Conservation (phyloP, 2,113 vertebrate species). For the Vidua chalybeata region DNA sequence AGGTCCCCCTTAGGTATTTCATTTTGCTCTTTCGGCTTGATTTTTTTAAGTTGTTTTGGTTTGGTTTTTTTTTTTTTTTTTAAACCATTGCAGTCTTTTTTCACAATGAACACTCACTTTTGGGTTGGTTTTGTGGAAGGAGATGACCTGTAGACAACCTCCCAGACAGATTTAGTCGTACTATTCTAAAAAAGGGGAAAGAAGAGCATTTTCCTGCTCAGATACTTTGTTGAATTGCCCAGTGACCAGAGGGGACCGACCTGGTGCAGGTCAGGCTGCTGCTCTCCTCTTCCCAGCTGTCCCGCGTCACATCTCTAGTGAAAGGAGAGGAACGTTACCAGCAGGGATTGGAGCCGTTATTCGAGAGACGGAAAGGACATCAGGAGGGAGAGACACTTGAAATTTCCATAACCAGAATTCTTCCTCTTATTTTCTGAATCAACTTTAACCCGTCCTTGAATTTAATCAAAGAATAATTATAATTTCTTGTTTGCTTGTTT, state of each 20-base stretch:
- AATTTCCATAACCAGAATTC: neutral
- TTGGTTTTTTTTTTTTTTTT: neutral
- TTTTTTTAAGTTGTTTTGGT: neutral
- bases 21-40: neutral
- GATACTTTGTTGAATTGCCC: neutral
- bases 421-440: neutral
- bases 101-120: neutral
- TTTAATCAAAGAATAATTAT: neutral
- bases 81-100: neutral
- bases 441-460: neutral
- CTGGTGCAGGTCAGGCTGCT: neutral
- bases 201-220: neutral
- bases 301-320: neutral
- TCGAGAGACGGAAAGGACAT: neutral
- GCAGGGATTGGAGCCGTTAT: neutral
- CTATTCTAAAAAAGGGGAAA: fast-evolving
- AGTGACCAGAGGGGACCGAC: neutral
- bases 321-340: neutral
- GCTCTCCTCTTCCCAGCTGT: neutral
- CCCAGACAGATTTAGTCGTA: neutral
- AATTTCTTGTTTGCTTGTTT: neutral
- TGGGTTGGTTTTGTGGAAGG: conserved; percentile 12
- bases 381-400: neutral
- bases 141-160: neutral
- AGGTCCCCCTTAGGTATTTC: conserved; percentile 1